Conservation (phyloP, 2,113 vertebrate species). For the Apistogramma diplotaenia region DNA sequence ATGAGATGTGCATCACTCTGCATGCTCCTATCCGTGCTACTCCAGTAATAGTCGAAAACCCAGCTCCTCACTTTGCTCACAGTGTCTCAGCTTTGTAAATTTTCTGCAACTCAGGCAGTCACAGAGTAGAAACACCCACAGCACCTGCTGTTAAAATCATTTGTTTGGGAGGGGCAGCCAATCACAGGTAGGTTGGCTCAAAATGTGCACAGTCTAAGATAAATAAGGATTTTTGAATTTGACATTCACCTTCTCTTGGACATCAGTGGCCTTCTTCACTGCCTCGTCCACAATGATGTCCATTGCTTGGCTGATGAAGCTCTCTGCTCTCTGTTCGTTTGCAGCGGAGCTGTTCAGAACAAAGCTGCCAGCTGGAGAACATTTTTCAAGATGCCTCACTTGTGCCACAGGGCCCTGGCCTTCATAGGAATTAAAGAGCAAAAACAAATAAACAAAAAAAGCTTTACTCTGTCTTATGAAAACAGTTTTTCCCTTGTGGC, state of each 20-base stretch:
- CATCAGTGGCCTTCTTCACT: conserved; percentile 80
- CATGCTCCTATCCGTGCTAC: too few relatives aligned
- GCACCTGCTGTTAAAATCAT: not conserved
- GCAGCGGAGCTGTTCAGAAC: conserved; percentile 78
- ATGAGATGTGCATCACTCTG: too few relatives aligned
- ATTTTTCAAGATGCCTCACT: not conserved
- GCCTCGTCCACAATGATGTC: conserved; percentile 83
- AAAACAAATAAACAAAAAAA: not conserved
- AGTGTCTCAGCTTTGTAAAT: too few relatives aligned
- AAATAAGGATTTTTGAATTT: not conserved
- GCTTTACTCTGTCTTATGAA: not conserved
- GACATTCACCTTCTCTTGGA: conserved; percentile 80
- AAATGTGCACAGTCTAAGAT: not conserved
- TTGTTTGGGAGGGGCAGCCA: not conserved
- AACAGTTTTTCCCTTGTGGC: not conserved
- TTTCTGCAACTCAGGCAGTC: too few relatives aligned
- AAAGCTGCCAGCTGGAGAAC: conserved; percentile 66
- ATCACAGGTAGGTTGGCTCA: not conserved
- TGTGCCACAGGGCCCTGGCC: rapidly evolving
- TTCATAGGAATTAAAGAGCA: not conserved
- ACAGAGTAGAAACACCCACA: too few relatives aligned
- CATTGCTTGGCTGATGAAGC: conserved; percentile 82
- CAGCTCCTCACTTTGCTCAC: too few relatives aligned
- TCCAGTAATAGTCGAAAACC: too few relatives aligned
- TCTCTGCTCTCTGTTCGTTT: conserved; percentile 75